Evolutionary conservation across 2,113 vertebrate genomes (phyloP).

Genomic region (Pheucticus melanocephalus): DNA sequence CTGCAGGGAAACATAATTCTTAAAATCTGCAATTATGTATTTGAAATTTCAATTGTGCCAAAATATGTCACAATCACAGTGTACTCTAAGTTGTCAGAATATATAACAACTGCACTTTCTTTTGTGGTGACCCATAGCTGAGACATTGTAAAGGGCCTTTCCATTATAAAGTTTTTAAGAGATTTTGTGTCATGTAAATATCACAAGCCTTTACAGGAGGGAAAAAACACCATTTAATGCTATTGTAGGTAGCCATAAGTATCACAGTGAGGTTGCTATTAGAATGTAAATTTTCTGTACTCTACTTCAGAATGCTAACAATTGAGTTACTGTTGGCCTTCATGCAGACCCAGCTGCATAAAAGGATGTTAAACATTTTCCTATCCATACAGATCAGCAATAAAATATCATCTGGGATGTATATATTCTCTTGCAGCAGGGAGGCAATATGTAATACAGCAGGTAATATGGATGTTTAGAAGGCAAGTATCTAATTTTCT

Average conservation of each 20-base stretch:
- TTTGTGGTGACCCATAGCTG: not conserved
- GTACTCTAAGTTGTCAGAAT: not conserved
- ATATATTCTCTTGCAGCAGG: not conserved
- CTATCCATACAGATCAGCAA: not conserved
- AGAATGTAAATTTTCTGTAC: not conserved
- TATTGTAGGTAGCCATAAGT: not conserved
- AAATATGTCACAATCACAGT: not conserved
- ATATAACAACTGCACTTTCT: not conserved
- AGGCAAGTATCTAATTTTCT: not conserved
- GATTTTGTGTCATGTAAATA: not conserved
- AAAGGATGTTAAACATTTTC: not conserved
- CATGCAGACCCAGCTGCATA: not conserved
- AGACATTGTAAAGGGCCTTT: not conserved
- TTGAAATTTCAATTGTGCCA: not conserved
- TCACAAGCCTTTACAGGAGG: not conserved
- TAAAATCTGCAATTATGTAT: not conserved
- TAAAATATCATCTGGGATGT: not conserved
- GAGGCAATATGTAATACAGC: not conserved
- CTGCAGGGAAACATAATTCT: not conserved
- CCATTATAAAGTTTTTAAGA: not conserved
- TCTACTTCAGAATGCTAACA: not conserved
- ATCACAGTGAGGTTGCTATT: not conserved
- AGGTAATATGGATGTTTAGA: not conserved
- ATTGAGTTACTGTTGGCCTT: not conserved
- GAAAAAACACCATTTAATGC: not conserved